Percentiles rank a stretch among this genome's conserved stretches.
Evolutionary conservation across 1,140 invertebrate genomes (phyloP).

Genomic region (Bombus vancouverensis): DNA sequence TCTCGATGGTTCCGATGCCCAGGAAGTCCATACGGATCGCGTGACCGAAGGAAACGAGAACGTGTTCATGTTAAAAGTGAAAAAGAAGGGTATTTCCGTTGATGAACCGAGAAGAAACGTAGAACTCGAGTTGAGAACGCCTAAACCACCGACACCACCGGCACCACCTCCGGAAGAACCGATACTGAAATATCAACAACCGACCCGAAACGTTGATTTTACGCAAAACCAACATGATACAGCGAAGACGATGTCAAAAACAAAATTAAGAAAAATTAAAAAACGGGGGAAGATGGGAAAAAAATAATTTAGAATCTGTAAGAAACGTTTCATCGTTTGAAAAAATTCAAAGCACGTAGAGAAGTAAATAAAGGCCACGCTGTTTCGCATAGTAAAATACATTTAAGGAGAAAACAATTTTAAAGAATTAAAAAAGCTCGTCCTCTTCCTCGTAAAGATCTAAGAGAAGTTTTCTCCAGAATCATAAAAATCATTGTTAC

Average conservation of each 20-base stretch:
- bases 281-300: conserved; percentile 8
- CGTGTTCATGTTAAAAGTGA: conserved; percentile 75
- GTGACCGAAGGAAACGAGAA: conserved; percentile 71
- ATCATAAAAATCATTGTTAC: too few relatives aligned
- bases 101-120: conserved; percentile 70
- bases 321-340: not conserved
- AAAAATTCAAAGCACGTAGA: not conserved
- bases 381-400: not conserved
- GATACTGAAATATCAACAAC: not conserved
- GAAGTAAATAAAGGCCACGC: not conserved
- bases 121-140: conserved; percentile 77
- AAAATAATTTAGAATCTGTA: not conserved
- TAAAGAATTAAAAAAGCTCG: too few relatives aligned
- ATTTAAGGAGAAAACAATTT: not conserved
- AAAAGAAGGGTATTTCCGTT: conserved; percentile 66
- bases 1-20: conserved; percentile 36
- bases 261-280: not conserved
- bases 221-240: not conserved
- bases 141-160: conserved; percentile 66
- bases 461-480: too few relatives aligned
- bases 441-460: too few relatives aligned
- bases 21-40: conserved; percentile 76
- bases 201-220: not conserved
- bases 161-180: conserved; percentile 17
- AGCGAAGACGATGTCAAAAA: not conserved